A percentile compares a stretch with the other conserved stretches of the same genome.
phyloP scores from a whole-genome alignment of 2,888 invertebrate genomes.

The Acleris sparsana region DNA sequence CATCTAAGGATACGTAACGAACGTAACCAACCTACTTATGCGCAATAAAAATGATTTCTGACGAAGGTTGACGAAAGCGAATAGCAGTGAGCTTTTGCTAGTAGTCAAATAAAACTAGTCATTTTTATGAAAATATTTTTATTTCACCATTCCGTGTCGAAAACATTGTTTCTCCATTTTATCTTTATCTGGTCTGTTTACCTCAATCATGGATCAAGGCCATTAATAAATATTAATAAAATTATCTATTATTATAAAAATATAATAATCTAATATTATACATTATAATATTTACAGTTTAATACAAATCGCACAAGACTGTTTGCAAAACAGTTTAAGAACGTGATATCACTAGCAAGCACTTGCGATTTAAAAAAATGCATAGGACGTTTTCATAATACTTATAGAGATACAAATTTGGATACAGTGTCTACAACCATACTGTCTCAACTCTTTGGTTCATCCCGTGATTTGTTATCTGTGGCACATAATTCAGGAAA shows the following conservation, averaged over 20 bases:
- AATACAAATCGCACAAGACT: conserved; percentile 47
- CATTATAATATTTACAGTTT: conserved; percentile 58
- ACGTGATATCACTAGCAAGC: conserved; percentile 31
- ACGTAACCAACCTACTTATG: no score
- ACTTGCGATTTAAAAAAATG: conserved; percentile 49
- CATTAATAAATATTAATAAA: conserved; percentile 44
- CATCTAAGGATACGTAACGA: no score
- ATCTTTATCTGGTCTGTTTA: conserved; percentile 38
- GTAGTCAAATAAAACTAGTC: neutral
- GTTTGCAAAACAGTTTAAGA: conserved; percentile 19
- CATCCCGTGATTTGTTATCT: conserved; percentile 41
- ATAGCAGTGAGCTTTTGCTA: no score
- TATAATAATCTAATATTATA: conserved; percentile 56
- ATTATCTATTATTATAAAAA: conserved; percentile 64
- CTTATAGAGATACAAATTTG: conserved; percentile 31
- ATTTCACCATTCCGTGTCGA: conserved; percentile 55
- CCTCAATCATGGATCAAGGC: conserved; percentile 36
- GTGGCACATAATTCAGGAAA: conserved; percentile 86
- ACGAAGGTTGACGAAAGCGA: no score
- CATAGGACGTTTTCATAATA: conserved; percentile 36
- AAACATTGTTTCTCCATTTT: conserved; percentile 53
- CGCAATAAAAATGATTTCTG: no score
- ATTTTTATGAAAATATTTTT: conserved; percentile 63
- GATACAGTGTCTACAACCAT: conserved; percentile 14
- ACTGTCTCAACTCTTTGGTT: conserved; percentile 62